Percentiles rank a stretch among this genome's conserved stretches.
Evolutionary conservation across 2,888 invertebrate species (phyloP).

Genomic region (Athrips mouffetella): DNA sequence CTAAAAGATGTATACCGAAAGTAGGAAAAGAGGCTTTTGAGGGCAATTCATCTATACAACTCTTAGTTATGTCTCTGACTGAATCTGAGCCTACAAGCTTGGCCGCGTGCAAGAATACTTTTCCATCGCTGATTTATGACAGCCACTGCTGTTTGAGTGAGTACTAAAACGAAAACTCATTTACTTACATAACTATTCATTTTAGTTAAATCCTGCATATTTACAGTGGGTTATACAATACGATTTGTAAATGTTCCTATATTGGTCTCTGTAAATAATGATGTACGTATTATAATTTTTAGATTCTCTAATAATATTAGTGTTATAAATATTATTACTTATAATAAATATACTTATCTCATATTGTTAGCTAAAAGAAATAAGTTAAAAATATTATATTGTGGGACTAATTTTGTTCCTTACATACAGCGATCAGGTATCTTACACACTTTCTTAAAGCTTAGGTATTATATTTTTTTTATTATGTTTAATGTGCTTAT

Average conservation of each 20-base stretch:
- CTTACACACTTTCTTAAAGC: background rate
- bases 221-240: slow-evolving; percentile 4
- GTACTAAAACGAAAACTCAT: too few species aligned
- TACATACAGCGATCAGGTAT: background rate
- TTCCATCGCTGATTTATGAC: too few species aligned
- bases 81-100: too few species aligned
- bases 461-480: background rate
- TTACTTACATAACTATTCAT: too few species aligned
- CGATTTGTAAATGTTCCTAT: slow-evolving; percentile 17
- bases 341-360: slow-evolving; percentile 55
- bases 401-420: slow-evolving; percentile 49
- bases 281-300: slow-evolving; percentile 46
- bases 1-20: too few species aligned
- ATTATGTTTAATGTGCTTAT: background rate
- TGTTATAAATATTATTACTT: slow-evolving; percentile 44
- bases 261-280: slow-evolving; percentile 38
- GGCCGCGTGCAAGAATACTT: too few species aligned
- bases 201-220: too few species aligned
- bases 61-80: too few species aligned
- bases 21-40: too few species aligned
- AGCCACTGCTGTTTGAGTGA: too few species aligned
- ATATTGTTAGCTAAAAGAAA: slow-evolving; percentile 62
- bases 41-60: too few species aligned
- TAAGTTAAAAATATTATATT: slow-evolving; percentile 49
- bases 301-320: slow-evolving; percentile 62